Percentiles rank a stretch among this genome's conserved stretches.
These are phyloP conservation scores for Tuta absoluta DNA, from an alignment of 2,888 invertebrate genomes.

Conservation along the genomic window DNA sequence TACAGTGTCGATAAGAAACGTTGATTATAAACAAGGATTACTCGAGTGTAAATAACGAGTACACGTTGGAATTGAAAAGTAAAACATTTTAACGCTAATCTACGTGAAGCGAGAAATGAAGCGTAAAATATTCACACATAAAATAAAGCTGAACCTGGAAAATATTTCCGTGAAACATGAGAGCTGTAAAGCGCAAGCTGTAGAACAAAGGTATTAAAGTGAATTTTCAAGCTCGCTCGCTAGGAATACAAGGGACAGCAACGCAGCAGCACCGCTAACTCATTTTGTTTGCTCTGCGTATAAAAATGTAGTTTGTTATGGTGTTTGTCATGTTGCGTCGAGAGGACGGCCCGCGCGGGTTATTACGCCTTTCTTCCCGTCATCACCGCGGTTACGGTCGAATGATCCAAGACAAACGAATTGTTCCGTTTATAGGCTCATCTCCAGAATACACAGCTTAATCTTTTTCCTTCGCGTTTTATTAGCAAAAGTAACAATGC, in stretches of 20 bases:
- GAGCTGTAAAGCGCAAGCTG: conserved; percentile 67
- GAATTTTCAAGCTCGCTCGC: conserved; percentile 73
- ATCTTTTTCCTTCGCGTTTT: conserved; percentile 17
- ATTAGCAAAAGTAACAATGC: neutral
- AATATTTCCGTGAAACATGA: conserved; percentile 68
- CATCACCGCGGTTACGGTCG: conserved; percentile 46
- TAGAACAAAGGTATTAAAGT: conserved; percentile 79
- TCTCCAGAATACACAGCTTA: conserved; percentile 30
- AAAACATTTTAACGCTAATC: conserved; percentile 20
- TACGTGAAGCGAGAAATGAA: conserved; percentile 45
- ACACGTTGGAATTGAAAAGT: conserved; percentile 16
- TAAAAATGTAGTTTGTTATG: conserved; percentile 76
- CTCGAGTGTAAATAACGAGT: neutral
- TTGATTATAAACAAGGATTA: neutral
- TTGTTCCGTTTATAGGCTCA: conserved; percentile 46
- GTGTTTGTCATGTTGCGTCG: conserved; percentile 55
- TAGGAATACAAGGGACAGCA: conserved; percentile 66
- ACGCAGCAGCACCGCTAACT: conserved; percentile 70
- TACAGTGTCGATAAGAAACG: neutral
- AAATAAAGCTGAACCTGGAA: conserved; percentile 59
- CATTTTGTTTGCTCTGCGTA: conserved; percentile 74
- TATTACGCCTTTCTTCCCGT: conserved; percentile 54
- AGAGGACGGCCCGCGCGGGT: conserved; percentile 42
- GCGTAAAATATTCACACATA: conserved; percentile 57
- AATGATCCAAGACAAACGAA: conserved; percentile 53